Base-by-base conservation (phyloP, 2,797 vertebrate genomes). In the Sparidentex hasta region DNA sequence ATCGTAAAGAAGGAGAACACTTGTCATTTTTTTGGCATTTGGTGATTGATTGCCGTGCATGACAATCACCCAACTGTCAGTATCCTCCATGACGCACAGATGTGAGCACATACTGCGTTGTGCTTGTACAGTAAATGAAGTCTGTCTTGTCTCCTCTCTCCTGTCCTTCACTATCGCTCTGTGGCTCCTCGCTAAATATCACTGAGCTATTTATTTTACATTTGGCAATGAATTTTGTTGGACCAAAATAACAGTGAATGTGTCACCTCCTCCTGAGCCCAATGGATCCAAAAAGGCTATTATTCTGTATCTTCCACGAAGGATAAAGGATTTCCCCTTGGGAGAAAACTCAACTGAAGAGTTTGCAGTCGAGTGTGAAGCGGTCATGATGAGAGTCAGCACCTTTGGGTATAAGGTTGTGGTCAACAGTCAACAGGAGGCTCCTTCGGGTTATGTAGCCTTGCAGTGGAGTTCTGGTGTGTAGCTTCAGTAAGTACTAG, bases 161-260 rank as follows among this genome's bases (percentile, higher is more conserved):
- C 20, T 11, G 44, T 67, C 20, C 25, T 64, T 16, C n/a, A 46
- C 12, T 21, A n/a, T 44, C 2, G 1, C 44, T 54, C 0, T 74
- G 25, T 54, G 5, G 14, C 38, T 62, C 51, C 33, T 55, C 33
- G 16, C 29, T 78, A 12, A 61, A 65, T 59, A 52, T 12, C 48
- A 62, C 25, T 2, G 1, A 67, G 67, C 23, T 64, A 38, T 57
- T 38, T 57, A 23, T 17, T 48, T 8, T 70, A 71, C 38, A 47
- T 43, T 59, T 65, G 6, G 43, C 54, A 13, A 23, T 20, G 3
- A 16, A 41, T 56, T 21, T 56, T 61, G 3, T 41, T 29, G 13
- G 21, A 57, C 70, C n/a, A 47, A 44, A 80, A 65, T 51, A 57
- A 61, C 1, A 70, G 17, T 21, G 44, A 70, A 80, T 54, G 13